Conservation (phyloP, 2,888 invertebrate genomes). For the Pelosia muscerda region DNA sequence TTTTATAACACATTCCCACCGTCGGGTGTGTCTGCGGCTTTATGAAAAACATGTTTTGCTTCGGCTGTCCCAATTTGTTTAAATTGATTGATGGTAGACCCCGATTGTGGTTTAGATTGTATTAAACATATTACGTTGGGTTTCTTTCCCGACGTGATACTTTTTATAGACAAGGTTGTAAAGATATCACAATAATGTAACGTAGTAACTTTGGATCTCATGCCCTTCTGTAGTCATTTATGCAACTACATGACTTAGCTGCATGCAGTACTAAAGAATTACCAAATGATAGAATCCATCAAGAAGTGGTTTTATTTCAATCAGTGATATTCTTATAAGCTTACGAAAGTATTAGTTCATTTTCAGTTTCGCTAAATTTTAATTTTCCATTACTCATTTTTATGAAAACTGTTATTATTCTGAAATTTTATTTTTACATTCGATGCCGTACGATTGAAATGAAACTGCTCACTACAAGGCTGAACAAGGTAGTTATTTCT, state of each 20-base stretch:
- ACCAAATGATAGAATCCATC: too few species aligned
- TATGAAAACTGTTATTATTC: background rate
- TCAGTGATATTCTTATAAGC: too few species aligned
- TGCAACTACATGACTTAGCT: too few species aligned
- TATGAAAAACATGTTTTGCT: constrained; percentile 66
- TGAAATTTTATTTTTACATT: too few species aligned
- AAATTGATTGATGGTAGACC: constrained; percentile 53
- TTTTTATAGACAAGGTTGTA: background rate
- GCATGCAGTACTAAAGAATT: too few species aligned
- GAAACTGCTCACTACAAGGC: background rate
- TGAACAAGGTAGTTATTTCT: constrained; percentile 3
- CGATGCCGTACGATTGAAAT: too few species aligned
- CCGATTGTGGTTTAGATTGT: constrained; percentile 37
- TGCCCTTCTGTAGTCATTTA: background rate
- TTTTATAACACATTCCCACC: constrained; percentile 54
- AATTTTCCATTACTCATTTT: background rate
- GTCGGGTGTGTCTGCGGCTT: constrained; percentile 41
- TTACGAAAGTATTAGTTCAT: too few species aligned
- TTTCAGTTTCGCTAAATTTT: too few species aligned
- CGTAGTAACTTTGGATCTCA: background rate
- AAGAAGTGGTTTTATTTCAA: too few species aligned
- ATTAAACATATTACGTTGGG: constrained; percentile 14
- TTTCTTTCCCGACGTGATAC: background rate
- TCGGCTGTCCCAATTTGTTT: constrained; percentile 50
- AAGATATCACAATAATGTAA: background rate